phyloP scores from a whole-genome alignment of 2,888 invertebrate species.

The Drosophila parthenogenetica region DNA sequence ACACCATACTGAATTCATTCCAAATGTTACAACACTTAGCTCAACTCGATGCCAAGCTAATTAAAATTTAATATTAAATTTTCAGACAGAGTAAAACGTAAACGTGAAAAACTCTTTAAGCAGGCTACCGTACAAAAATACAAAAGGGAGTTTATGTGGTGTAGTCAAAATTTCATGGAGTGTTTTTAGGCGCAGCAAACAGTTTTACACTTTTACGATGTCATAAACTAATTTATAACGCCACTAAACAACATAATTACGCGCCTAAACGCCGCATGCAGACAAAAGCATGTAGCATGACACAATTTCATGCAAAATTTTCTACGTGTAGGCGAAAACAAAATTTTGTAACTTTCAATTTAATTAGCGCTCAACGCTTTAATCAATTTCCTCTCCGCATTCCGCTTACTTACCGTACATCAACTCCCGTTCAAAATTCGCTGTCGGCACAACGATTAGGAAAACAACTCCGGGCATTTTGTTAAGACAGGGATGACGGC shows the following conservation, averaged over 20 bases:
- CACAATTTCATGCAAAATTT: constrained; percentile 38
- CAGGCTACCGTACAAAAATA: constrained; percentile 2
- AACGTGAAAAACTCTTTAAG: constrained; percentile 44
- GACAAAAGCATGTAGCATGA: constrained; percentile 43
- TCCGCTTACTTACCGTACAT: constrained; percentile 81
- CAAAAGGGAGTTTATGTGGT: constrained; percentile 15
- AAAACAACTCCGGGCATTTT: constrained; percentile 89
- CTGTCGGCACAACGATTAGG: constrained; percentile 89
- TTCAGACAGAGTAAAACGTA: constrained; percentile 58
- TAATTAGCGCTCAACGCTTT: constrained; percentile 66
- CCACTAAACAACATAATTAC: constrained; percentile 80
- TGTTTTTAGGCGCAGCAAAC: constrained; percentile 72
- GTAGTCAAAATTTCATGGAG: constrained; percentile 58
- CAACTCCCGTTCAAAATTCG: constrained; percentile 88
- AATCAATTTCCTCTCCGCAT: constrained; percentile 61
- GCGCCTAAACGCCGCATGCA: constrained; percentile 65
- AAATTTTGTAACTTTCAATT: constrained; percentile 74
- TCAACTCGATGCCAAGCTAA: constrained; percentile 56
- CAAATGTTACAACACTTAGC: constrained; percentile 39
- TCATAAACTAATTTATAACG: constrained; percentile 81
- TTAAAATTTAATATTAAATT: constrained; percentile 78
- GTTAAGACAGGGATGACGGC: neutral
- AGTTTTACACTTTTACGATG: constrained; percentile 72
- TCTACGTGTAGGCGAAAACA: constrained; percentile 33
- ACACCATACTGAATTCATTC: constrained; percentile 8